Conservation (phyloP, 2,113 vertebrate species). For the Apteryx mantelli region DNA sequence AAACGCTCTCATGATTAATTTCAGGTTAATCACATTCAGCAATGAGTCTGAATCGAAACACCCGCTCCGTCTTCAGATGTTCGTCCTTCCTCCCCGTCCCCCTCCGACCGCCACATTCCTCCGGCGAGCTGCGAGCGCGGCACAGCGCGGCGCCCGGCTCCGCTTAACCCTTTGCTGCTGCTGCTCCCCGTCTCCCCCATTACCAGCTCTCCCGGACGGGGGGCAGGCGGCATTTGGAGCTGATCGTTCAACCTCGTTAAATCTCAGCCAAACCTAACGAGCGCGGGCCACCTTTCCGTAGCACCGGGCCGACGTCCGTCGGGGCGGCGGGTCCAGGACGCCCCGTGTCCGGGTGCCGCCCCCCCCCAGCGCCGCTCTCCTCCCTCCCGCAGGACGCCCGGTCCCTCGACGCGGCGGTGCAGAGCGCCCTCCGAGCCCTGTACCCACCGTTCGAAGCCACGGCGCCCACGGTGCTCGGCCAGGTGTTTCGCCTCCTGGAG, state of each 20-base stretch:
- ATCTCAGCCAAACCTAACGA: accelerated
- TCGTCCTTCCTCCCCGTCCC: constrained; percentile 4
- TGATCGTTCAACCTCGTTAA: neutral
- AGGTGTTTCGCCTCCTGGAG: constrained; percentile 92
- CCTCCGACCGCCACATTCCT: constrained; percentile 36
- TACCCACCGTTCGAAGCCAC: constrained; percentile 93
- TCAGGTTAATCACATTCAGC: neutral
- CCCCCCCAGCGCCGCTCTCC: accelerated
- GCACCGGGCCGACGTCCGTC: too few species aligned
- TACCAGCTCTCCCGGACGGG: accelerated
- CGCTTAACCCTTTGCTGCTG: neutral
- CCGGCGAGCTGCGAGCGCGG: neutral
- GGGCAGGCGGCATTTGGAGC: accelerated
- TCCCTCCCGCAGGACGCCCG: constrained; percentile 79
- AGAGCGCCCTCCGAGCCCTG: constrained; percentile 86
- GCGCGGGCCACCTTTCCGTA: neutral
- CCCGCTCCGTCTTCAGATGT: constrained; percentile 19
- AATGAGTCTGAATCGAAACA: neutral
- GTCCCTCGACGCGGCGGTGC: constrained; percentile 89
- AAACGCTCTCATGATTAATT: neutral
- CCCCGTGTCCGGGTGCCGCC: accelerated
- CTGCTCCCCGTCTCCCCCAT: neutral
- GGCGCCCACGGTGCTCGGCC: constrained; percentile 88
- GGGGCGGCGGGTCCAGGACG: too few species aligned
- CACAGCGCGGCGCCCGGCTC: neutral